Percentiles rank a stretch among this genome's conserved stretches.
These are phyloP conservation scores for Leucophenga maculata DNA, from an alignment of 2,888 invertebrate genomes.

Conservation along the genomic window DNA sequence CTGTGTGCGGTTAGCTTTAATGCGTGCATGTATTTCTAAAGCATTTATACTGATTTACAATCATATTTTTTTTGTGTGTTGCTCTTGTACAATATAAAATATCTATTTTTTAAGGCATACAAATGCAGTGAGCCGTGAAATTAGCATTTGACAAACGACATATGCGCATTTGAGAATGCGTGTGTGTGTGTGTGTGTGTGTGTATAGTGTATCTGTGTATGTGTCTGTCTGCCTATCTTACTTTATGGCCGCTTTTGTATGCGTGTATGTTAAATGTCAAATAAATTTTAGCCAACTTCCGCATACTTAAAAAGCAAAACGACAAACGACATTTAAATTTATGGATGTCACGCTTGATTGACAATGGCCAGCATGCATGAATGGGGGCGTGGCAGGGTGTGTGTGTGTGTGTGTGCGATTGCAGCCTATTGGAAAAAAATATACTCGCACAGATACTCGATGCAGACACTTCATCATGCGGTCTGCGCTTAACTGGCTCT, in stretches of 20 bases:
- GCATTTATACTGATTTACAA: background rate
- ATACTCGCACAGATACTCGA: background rate
- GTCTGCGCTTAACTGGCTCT: constrained; percentile 20
- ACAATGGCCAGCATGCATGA: background rate
- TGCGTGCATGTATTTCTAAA: background rate
- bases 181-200: constrained; percentile 12
- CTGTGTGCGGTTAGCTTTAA: background rate
- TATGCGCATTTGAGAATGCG: constrained; percentile 25
- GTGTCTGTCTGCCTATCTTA: background rate
- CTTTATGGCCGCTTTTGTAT: constrained; percentile 6
- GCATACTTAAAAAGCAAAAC: background rate
- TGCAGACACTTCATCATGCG: constrained; percentile 7
- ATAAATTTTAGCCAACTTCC: constrained; percentile 6
- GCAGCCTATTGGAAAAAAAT: background rate
- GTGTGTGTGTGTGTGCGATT: background rate
- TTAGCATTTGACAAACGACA: constrained; percentile 37
- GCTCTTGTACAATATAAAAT: constrained; percentile 2
- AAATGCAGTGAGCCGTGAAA: constrained; percentile 46
- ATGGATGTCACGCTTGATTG: constrained; percentile 16
- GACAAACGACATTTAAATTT: constrained; percentile 12
- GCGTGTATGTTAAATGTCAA: constrained; percentile 37
- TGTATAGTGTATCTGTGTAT: constrained; percentile 27
- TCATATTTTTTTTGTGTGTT: constrained; percentile 3
- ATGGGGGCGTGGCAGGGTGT: background rate
- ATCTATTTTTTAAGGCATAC: constrained; percentile 6